A percentile compares a stretch with the other conserved stretches of the same genome.
phyloP scores from a whole-genome alignment of 2,888 invertebrate genomes.

The Sicus ferrugineus region DNA sequence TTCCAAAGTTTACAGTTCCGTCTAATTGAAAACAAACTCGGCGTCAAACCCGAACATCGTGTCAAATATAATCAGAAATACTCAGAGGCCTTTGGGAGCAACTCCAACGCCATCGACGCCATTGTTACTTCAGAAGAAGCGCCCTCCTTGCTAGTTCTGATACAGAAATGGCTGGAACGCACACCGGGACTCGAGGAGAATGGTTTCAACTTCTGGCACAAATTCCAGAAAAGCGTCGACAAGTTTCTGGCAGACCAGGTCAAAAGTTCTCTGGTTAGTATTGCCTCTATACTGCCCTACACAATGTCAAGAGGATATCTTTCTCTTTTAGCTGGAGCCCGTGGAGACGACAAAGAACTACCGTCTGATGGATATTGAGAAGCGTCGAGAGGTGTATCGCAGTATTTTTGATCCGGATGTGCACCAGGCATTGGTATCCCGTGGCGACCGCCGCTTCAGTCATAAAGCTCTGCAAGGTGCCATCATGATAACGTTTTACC shows the following conservation, averaged over 20 bases:
- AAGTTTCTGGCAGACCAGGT: conserved; percentile 76
- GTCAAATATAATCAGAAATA: conserved; percentile 95
- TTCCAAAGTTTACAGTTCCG: conserved; percentile 98
- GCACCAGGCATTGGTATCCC: conserved; percentile 82
- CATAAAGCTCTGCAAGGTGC: conserved; percentile 95
- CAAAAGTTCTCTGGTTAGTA: conserved; percentile 66
- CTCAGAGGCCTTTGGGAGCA: conserved; percentile 82
- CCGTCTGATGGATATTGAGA: conserved; percentile 77
- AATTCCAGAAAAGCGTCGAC: conserved; percentile 80
- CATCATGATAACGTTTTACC: conserved; percentile 96
- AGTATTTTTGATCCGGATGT: conserved; percentile 86
- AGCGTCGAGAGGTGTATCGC: conserved; percentile 83
- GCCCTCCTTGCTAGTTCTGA: conserved; percentile 83
- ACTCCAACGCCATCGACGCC: conserved; percentile 69
- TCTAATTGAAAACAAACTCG: conserved; percentile 92
- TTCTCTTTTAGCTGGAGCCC: conserved; percentile 67
- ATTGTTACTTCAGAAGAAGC: conserved; percentile 79
- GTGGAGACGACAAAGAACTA: conserved; percentile 72
- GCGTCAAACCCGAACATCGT: conserved; percentile 81
- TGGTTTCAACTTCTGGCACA: conserved; percentile 94
- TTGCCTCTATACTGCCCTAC: neutral
- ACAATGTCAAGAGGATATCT: no score
- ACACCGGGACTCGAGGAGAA: conserved; percentile 88
- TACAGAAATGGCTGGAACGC: conserved; percentile 92
- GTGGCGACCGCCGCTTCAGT: conserved; percentile 80